Evolutionary conservation across 2,797 vertebrate genomes (phyloP), one percentile per base, ranked within the genome.

Genomic region (Diplodus sargus): DNA sequence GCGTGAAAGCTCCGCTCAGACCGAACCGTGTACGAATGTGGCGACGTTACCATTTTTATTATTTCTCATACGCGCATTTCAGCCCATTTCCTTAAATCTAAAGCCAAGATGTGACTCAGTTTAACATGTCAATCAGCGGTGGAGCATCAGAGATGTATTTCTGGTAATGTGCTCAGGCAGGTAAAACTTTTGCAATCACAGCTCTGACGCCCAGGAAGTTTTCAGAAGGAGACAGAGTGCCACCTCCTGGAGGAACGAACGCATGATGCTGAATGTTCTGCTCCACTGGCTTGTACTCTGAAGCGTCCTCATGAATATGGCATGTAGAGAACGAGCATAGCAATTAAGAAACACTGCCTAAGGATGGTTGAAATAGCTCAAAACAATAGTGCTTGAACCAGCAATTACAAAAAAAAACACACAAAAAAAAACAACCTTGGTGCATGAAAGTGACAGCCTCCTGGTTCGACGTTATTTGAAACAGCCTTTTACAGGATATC

Each of bases 161-260:
- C 88, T 72, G 11, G 76, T 48, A 64, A 56, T 30, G 51, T 75
- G 53, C 30, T 66, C 75, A 53, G 48, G 18, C 48, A 74, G 42
- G 22, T 71, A 78, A 78, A 77, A 39, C 34, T 62, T 70, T 76
- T 76, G 52, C 52, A 71, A 12, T 52, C 47, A 53, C 39, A 45
- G 34, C 28, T 79, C 52, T 34, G 47, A 12, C 16, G 20, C 20
- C 20, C 17, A 3, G 53, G 9, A n/a, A 20, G 34, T 78, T 90
- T 86, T 85, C 59, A 81, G 49, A 82, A 90, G 85, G 93, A 84
- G 77, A 81, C 25, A 86, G 85, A 93, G 86, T 87, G 91, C 90
- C 93, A 90, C 89, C 93, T 62, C 71, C 77, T 94, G 94, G 92
- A 69, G 13, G 18, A 75, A 39, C 0, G 11, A 67, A 5, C 15